phyloP scores from a whole-genome alignment of 2,797 vertebrate species.

The Hoplostethus mediterraneus region DNA sequence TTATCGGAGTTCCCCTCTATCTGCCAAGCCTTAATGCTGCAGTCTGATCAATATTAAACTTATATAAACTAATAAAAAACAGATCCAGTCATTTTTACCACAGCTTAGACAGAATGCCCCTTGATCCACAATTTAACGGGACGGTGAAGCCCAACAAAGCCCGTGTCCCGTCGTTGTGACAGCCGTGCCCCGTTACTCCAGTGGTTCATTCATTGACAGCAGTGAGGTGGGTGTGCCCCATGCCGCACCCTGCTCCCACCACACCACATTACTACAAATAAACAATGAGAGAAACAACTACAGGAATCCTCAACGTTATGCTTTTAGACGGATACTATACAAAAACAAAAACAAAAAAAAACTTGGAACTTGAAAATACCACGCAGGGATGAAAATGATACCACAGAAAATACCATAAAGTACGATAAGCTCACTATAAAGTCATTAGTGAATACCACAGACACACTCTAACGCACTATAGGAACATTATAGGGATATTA shows the following conservation, averaged over 20 bases:
- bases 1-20: background rate
- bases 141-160: too few species aligned
- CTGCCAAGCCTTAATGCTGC: background rate
- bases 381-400: too few species aligned
- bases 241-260: constrained; percentile 72
- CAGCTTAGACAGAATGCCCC: background rate
- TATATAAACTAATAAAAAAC: background rate
- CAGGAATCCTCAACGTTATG: background rate
- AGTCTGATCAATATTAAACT: background rate
- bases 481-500: too few species aligned
- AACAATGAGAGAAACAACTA: background rate
- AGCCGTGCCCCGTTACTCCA: constrained; percentile 26
- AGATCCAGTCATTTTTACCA: background rate
- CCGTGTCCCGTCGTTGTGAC: background rate
- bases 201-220: constrained; percentile 67
- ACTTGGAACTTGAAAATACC: too few species aligned
- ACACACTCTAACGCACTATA: background rate
- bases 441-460: too few species aligned
- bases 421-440: too few species aligned
- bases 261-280: constrained; percentile 1
- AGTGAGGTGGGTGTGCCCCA: constrained; percentile 69
- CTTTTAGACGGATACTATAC: too few species aligned
- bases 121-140: too few species aligned
- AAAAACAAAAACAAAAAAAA: background rate
- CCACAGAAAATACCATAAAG: too few species aligned